phyloP scores from a whole-genome alignment of 2,888 invertebrate genomes.

The Ceraclea dissimilis region DNA sequence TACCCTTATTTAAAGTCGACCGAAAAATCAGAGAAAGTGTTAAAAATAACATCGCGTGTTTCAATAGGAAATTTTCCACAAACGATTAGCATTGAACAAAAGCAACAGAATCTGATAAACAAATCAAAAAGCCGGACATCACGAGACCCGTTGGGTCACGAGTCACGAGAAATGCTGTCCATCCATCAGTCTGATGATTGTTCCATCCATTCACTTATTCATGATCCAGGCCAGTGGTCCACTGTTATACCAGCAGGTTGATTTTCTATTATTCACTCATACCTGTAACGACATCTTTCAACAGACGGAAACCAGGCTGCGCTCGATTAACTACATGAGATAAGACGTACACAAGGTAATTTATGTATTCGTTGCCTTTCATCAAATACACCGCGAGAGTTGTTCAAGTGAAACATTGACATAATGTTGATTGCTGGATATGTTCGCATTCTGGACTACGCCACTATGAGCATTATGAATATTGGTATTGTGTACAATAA shows the following conservation, averaged over 20 bases:
- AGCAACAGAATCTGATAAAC: background rate
- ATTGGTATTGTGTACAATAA: too few relatives aligned
- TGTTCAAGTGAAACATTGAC: too few relatives aligned
- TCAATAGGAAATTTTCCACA: background rate
- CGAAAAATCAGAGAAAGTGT: background rate
- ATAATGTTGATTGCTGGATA: too few relatives aligned
- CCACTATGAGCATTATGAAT: too few relatives aligned
- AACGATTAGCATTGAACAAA: background rate
- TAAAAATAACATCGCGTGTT: background rate
- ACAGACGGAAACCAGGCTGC: background rate
- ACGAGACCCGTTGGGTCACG: background rate
- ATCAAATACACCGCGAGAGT: too few relatives aligned
- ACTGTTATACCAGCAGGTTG: background rate
- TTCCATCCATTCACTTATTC: background rate
- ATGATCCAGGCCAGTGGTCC: background rate
- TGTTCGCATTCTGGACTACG: too few relatives aligned
- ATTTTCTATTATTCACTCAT: background rate
- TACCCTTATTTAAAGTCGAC: too few relatives aligned
- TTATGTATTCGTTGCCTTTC: too few relatives aligned
- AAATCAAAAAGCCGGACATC: background rate
- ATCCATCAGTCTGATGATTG: background rate
- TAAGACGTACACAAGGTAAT: too few relatives aligned
- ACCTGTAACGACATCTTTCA: background rate
- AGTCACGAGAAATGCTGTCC: background rate
- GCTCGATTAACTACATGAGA: background rate